Conservation (phyloP, 2,113 vertebrate species). For the Ictalurus furcatus region DNA sequence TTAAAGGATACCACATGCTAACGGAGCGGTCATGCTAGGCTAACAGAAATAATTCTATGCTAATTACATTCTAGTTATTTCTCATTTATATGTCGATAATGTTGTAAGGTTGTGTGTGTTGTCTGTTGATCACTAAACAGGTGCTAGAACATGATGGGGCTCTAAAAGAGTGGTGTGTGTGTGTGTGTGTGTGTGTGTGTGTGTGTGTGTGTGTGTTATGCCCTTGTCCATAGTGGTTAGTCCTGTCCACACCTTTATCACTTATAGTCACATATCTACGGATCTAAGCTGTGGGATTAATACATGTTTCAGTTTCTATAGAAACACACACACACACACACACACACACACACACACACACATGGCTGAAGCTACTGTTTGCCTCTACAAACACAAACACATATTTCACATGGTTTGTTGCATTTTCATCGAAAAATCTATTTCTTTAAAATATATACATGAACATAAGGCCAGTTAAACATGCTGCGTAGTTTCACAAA, state of each 20-base stretch:
- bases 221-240: not conserved
- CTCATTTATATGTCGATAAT: not conserved
- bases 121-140: not conserved
- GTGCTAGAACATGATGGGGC: not conserved
- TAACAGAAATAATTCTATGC: not conserved
- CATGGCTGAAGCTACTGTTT: not conserved
- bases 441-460: not conserved
- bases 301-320: not conserved
- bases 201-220: not conserved
- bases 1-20: not conserved
- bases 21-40: not conserved
- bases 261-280: not conserved
- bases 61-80: not conserved
- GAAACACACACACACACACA: not conserved
- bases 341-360: not conserved
- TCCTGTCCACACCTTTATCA: conserved; percentile 6
- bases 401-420: not conserved
- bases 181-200: not conserved
- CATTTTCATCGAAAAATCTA: not conserved
- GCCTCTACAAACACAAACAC: not conserved
- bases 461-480: not conserved
- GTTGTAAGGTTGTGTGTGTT: not conserved
- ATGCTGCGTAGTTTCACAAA: too few relatives aligned
- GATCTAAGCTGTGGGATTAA: conserved; percentile 1
- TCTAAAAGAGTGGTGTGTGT: not conserved